Evolutionary conservation across 2,888 invertebrate species (phyloP), one percentile per base, ranked within the genome.

Genomic region (Thymelicus lineola): DNA sequence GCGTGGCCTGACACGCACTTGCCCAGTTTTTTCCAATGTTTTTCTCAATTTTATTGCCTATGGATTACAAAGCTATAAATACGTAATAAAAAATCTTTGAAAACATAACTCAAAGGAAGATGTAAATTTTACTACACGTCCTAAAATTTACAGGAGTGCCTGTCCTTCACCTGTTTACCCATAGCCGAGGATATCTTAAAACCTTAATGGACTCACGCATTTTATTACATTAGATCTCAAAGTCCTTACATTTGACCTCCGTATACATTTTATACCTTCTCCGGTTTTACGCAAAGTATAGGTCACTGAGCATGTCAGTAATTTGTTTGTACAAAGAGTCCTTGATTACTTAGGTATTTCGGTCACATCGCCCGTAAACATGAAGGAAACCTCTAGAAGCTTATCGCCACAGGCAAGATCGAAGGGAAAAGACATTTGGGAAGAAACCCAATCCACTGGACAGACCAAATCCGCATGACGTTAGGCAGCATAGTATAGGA

Each of bases 121-220:
- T 58, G 58, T 69, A 38, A 48, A 58, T 69, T 69, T 69, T 64
- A 69, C 20, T 35, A 42, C 35, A 63, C 15, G 58, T 59, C 59
- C 17, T 15, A 63, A 53, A 62, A 36, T 64, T 59, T 38, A 20
- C 55, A 65, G 28, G 46, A 45, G n/a, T 50, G 28, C 28, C 28
- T 28, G 64, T 59, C 69, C 69, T 69, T 69, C 63, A 69, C 69
- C 69, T 9, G 57, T 46, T 57, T 69, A 68, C 63, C 57, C 50
- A 70, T 55, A 59, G 63, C 64, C 53, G 59, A 59, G 59, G 59
- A 64, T 70, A 65, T 69, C 70, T 70, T 64, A 70, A 69, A 59
- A 59, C 64, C 46, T 50, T 65, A 64, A 70, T 63, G 63, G 59
- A 50, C 63, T 63, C 20, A 64, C 69, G 59, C 69, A 70, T 70